phyloP scores from a whole-genome alignment of 2,797 vertebrate genomes.

The Aselliscus stoliczkanus region DNA sequence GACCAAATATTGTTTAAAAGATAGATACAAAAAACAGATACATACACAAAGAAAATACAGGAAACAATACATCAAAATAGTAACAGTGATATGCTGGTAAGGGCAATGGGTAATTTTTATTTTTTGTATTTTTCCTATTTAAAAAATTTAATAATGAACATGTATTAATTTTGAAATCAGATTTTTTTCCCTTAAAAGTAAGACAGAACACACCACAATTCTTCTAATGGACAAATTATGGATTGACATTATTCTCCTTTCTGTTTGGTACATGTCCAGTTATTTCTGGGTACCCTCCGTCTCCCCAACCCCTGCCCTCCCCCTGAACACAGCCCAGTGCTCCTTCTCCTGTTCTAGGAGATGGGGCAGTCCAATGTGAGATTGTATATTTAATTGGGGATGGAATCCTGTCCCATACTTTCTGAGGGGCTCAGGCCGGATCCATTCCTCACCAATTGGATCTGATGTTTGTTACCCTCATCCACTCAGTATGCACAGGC shows the following conservation, averaged over 20 bases:
- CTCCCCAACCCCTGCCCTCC: not conserved
- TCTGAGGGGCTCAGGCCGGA: not conserved
- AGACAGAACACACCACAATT: not conserved
- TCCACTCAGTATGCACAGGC: not conserved
- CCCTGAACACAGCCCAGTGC: not conserved
- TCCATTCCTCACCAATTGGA: not conserved
- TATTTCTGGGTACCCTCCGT: not conserved
- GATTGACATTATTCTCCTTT: not conserved
- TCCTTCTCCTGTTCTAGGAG: not conserved
- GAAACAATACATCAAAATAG: not conserved
- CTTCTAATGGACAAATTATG: not conserved
- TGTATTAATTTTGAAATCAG: not conserved
- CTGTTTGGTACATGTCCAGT: not conserved
- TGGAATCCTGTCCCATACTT: not conserved
- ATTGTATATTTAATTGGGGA: not conserved
- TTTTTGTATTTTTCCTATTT: not conserved
- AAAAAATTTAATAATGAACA: not conserved
- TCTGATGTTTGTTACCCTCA: not conserved
- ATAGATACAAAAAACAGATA: not conserved
- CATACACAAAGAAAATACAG: not conserved
- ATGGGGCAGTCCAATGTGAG: not conserved
- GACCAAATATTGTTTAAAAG: not conserved
- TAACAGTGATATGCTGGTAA: not conserved
- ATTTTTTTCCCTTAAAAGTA: not conserved
- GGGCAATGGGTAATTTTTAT: not conserved